phyloP scores from a whole-genome alignment of 2,888 invertebrate species.

The Itoplectis maculator region DNA sequence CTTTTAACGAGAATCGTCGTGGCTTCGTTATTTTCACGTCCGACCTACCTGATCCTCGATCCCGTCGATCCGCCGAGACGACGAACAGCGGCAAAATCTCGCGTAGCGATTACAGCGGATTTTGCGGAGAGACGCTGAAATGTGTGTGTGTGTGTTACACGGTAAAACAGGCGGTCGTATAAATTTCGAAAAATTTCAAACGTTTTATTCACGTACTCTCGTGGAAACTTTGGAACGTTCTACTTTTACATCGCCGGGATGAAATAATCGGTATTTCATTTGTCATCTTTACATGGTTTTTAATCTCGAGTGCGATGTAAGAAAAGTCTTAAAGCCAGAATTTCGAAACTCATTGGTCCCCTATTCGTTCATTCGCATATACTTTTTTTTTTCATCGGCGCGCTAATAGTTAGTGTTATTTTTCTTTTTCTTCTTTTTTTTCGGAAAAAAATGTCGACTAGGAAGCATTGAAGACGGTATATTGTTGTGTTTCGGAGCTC shows the following conservation, averaged over 20 bases:
- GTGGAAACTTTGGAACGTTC: slow-evolving; percentile 37
- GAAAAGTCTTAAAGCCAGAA: slow-evolving; percentile 50
- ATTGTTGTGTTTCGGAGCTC: slow-evolving; percentile 15
- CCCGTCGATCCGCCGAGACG: not conserved
- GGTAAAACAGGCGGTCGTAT: slow-evolving; percentile 23
- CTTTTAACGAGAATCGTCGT: not conserved
- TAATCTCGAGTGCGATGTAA: slow-evolving; percentile 31
- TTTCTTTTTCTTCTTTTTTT: not conserved
- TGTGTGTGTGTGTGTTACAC: slow-evolving; percentile 23
- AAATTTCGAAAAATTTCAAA: slow-evolving; percentile 48
- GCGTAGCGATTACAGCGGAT: not conserved
- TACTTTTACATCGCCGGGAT: slow-evolving; percentile 48
- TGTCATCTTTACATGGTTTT: slow-evolving; percentile 34
- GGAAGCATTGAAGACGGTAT: slow-evolving; percentile 37
- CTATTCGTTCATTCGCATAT: slow-evolving; percentile 51
- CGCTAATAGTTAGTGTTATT: slow-evolving; percentile 27
- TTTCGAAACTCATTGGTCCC: slow-evolving; percentile 59
- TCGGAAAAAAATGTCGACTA: slow-evolving; percentile 32
- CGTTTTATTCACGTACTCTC: slow-evolving; percentile 51
- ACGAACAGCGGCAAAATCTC: not conserved
- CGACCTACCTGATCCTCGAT: slow-evolving; percentile 31
- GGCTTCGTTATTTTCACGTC: slow-evolving; percentile 19
- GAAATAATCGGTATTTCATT: slow-evolving; percentile 23
- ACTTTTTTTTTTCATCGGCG: slow-evolving; percentile 10
- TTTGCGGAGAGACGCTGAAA: slow-evolving; percentile 6